A percentile compares a stretch with the other conserved stretches of the same genome.
These are phyloP conservation scores for Atherinosoma microstoma DNA, from an alignment of 2,797 vertebrate genomes.

Conservation along the genomic window DNA sequence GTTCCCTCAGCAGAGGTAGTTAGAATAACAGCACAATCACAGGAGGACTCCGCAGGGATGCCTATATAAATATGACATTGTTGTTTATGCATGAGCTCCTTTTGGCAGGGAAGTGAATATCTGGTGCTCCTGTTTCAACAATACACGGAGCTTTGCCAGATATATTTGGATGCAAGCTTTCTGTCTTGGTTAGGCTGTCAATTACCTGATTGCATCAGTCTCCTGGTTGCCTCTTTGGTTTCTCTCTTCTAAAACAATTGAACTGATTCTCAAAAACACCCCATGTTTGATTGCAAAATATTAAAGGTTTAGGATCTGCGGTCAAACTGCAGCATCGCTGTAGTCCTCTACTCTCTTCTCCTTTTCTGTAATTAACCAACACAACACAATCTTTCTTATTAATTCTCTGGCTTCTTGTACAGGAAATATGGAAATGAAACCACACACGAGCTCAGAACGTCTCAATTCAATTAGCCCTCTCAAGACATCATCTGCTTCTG, in stretches of 20 bases:
- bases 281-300: conserved; percentile 6
- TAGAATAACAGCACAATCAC: conserved; percentile 69
- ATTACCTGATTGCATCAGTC: conserved; percentile 50
- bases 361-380: conserved; percentile 36
- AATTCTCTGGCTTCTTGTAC: conserved; percentile 9
- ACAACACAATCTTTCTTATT: conserved; percentile 12
- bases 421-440: conserved; percentile 40
- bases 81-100: conserved; percentile 82
- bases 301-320: conserved; percentile 10
- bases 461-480: conserved; percentile 57
- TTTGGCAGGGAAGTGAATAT: conserved; percentile 70
- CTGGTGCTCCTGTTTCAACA: conserved; percentile 57
- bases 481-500: conserved; percentile 31
- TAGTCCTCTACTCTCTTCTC: conserved; percentile 5
- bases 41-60: conserved; percentile 68
- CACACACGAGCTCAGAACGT: conserved; percentile 2
- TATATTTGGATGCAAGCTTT: conserved; percentile 49
- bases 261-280: conserved; percentile 33
- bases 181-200: conserved; percentile 51
- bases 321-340: conserved; percentile 20
- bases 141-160: conserved; percentile 51
- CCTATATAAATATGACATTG: conserved; percentile 78
- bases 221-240: conserved; percentile 41
- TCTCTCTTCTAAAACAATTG: conserved; percentile 25
- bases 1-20: conserved; percentile 73